Evolutionary conservation across 2,888 invertebrate species (phyloP).

Genomic region (Mamestra brassicae): DNA sequence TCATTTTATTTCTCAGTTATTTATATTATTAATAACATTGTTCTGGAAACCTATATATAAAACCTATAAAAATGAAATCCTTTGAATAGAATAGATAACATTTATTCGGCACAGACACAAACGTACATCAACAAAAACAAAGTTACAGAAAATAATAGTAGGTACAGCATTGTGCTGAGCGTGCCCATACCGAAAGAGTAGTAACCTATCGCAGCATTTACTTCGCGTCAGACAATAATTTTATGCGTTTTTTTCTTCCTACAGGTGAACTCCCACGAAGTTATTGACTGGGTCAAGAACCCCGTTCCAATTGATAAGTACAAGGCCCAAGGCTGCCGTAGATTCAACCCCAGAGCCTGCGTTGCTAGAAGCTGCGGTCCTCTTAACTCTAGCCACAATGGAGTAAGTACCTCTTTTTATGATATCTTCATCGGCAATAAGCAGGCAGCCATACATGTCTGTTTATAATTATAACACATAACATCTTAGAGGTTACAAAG

Average conservation of each 20-base stretch:
- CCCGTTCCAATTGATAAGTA: slow-evolving; percentile 84
- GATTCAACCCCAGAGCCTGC: slow-evolving; percentile 51
- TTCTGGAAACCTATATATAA: neutral
- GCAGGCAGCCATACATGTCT: neutral
- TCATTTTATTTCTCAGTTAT: neutral
- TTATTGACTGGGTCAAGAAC: slow-evolving; percentile 89
- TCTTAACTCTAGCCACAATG: slow-evolving; percentile 66
- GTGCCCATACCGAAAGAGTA: too few species aligned
- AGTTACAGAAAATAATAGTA: too few species aligned
- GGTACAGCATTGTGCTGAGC: too few species aligned
- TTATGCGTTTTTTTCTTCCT: slow-evolving; percentile 7
- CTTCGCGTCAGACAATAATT: too few species aligned
- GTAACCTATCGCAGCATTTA: too few species aligned
- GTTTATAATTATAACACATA: neutral
- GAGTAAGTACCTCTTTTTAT: slow-evolving; percentile 60
- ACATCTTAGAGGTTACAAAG: neutral
- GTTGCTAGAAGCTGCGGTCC: slow-evolving; percentile 68
- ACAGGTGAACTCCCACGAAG: slow-evolving; percentile 84
- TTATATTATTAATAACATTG: neutral
- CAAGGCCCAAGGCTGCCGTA: slow-evolving; percentile 63
- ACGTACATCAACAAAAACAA: too few species aligned
- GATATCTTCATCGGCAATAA: too few species aligned
- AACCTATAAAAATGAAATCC: too few species aligned
- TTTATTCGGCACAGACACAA: too few species aligned
- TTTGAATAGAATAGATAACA: too few species aligned